Base-by-base conservation (phyloP, 2,797 vertebrate species). In the Odontamblyopus lacepedii region DNA sequence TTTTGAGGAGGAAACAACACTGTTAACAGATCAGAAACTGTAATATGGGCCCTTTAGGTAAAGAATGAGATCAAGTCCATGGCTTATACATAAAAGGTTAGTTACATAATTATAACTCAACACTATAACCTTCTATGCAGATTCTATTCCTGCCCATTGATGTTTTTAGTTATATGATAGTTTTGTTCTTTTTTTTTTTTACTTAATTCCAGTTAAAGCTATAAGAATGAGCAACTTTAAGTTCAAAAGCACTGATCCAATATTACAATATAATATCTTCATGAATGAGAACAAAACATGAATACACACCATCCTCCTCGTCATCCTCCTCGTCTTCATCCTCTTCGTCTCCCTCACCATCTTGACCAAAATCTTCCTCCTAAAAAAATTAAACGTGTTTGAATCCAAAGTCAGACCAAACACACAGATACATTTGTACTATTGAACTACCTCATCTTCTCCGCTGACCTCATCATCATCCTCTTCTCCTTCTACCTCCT, bases 391-490 rank as follows among this genome's bases (percentile, higher is more conserved):
- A 61, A 70, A 23, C 8, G n/a, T 11, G 35, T 6, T 48, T 75
- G 57, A 6, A 6, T 7, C 6, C 12, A n/a, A 6, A 2, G 38
- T 29, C 7, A 19, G 7, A 0, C 51, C 48, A 13, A 41, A 30
- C 18, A 6, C 30, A 26, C 32, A 1, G 8, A 23, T 6, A 5
- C 5, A 23, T 56, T 44, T 18, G 1, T 15, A 6, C 26, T 48
- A 48, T 16, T 48, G 29, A 32, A 75, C 11, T 86, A 95, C 95
- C 93, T 96, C 95, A 51, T 95, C 96, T 76, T 98, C 96, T 68
- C 93, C 95, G 76, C 95, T 96, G 83, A 92, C 93, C 75, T 97
- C 96, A 0, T 97, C 95, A 16, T 97, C 95, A 29, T 97, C 95
- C 1, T 96, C 95, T 63, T 96, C 95, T 69, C 91, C 95, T 87